phyloP scores from a whole-genome alignment of 2,113 vertebrate species.

The Anolis sagrei region DNA sequence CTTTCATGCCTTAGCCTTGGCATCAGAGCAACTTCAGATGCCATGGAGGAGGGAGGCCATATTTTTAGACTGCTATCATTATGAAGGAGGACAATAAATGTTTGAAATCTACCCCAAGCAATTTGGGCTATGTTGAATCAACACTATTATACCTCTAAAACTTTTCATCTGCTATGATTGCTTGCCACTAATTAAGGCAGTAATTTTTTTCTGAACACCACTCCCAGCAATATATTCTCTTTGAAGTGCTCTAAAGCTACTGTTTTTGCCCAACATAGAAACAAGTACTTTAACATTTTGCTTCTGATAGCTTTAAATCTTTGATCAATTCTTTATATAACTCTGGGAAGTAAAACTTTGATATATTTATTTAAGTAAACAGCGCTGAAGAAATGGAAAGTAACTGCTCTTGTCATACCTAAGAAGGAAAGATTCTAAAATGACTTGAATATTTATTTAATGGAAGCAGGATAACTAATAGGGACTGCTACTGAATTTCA shows the following conservation, averaged over 20 bases:
- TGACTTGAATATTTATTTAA: slow-evolving; percentile 36
- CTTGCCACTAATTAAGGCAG: slow-evolving; percentile 66
- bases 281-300: slow-evolving; percentile 65
- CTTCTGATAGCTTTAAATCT: slow-evolving; percentile 61
- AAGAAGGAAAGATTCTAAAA: not conserved
- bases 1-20: slow-evolving; percentile 28
- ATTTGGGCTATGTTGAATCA: slow-evolving; percentile 45
- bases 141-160: slow-evolving; percentile 53
- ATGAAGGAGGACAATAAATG: slow-evolving; percentile 35
- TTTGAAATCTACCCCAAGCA: slow-evolving; percentile 44
- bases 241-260: slow-evolving; percentile 64
- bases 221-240: slow-evolving; percentile 70
- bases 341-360: slow-evolving; percentile 50
- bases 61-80: slow-evolving; percentile 11
- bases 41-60: slow-evolving; percentile 1
- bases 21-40: slow-evolving; percentile 23
- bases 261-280: slow-evolving; percentile 63
- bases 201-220: slow-evolving; percentile 65
- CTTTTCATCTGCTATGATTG: slow-evolving; percentile 60
- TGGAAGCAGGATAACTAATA: slow-evolving; percentile 2
- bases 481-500: not conserved
- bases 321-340: slow-evolving; percentile 64
- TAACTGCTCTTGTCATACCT: slow-evolving; percentile 28
- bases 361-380: slow-evolving; percentile 34
- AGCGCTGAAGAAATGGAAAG: slow-evolving; percentile 27